Base-by-base conservation (phyloP, 2,888 invertebrate species). In the Crioceris asparagi region DNA sequence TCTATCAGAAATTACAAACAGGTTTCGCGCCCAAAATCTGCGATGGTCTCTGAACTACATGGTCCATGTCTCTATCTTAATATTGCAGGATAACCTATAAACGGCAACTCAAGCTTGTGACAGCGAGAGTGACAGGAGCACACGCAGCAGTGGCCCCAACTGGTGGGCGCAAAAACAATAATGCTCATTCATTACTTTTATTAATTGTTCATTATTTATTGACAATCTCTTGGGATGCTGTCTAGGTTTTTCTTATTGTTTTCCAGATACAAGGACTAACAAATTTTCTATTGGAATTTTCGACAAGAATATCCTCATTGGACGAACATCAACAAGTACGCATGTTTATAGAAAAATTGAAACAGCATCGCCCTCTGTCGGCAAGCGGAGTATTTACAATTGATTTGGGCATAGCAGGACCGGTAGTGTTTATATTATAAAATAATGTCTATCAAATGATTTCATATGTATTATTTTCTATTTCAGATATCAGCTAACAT, bases 401-500 rank as follows among this genome's bases (percentile, higher is more conserved):
- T 29, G 62, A 64, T 49, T 49, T 65, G 26, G 56, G 59, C 31
- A 59, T 64, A 36, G 59, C 62, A 27, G 63, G 61, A 33, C 63
- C 64, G 23, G 65, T 65, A 56, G 4, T 12, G 5, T 8, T 2
- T 35, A 29, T 31, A 35, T 35, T n/a, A 14, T 10, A 17, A 21
- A 15, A 25, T 4, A 25, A 25, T 4, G 6, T 25, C 3, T 29
- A 19, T 12, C 1, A 11, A 35, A 30, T 29, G n/a, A n/a, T 23
- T 11, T 8, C 4, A 17, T 4, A 3, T 4, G 11, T 25, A 12
- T 17, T 36, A 34, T 38, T 25, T 29, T 40, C 40, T 48, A 23
- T 61, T 62, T 41, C 47, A 65, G 65, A 60, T 65, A 40, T 59
- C 56, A 32, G 63, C 62, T 7, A 64, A 61, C 41, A 57, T 65